Percentiles rank a stretch among this genome's conserved stretches.
Evolutionary conservation across 2,888 invertebrate species (phyloP).

Genomic region (Cecidostiba fungosa): DNA sequence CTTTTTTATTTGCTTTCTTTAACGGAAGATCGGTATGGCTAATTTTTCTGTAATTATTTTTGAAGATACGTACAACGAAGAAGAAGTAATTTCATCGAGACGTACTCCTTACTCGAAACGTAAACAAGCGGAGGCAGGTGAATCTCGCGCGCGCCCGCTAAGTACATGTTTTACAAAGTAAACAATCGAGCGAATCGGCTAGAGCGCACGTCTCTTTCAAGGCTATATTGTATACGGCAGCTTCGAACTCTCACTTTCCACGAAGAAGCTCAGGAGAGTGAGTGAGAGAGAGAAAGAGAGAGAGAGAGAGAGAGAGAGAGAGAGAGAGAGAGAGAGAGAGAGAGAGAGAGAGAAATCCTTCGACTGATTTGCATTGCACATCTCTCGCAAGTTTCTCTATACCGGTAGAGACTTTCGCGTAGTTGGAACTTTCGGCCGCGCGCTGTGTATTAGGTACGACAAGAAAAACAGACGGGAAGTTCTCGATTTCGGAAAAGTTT

Average conservation of each 20-base stretch:
- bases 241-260: slow-evolving; percentile 45
- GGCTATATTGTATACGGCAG: slow-evolving; percentile 3
- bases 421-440: background rate
- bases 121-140: background rate
- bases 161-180: slow-evolving; percentile 6
- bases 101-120: background rate
- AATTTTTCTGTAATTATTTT: slow-evolving; percentile 14
- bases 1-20: slow-evolving; percentile 2
- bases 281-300: slow-evolving; percentile 49
- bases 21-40: background rate
- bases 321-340: slow-evolving; percentile 44
- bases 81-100: background rate
- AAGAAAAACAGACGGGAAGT: background rate
- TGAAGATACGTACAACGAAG: background rate
- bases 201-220: background rate
- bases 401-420: background rate
- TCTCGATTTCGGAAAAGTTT: background rate
- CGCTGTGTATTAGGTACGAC: background rate
- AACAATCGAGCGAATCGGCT: slow-evolving; percentile 15
- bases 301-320: slow-evolving; percentile 43
- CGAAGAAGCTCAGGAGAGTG: slow-evolving; percentile 16
- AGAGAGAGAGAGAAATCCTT: slow-evolving; percentile 43
- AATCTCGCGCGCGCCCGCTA: background rate
- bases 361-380: slow-evolving; percentile 42
- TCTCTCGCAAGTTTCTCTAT: background rate